Evolutionary conservation across 2,113 vertebrate species (phyloP), one percentile per base, ranked within the genome.

Genomic region (Mesitornis unicolor): DNA sequence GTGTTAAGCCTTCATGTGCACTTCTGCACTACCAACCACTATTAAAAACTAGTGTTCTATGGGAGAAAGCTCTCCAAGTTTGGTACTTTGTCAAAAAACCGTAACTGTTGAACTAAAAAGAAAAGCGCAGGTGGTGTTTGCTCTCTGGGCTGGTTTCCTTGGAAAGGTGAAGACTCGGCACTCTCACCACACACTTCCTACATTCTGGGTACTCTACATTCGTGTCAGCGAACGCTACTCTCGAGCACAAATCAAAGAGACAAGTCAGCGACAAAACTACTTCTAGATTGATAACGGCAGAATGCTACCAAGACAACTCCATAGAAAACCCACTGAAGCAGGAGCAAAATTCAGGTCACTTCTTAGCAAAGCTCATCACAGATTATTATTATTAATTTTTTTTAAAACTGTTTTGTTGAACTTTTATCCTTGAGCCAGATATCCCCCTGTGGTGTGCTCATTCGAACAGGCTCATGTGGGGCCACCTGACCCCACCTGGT

Each of bases 311-410:
- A 96, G 97, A 98, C 95, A 95, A 97, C 92, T 81, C 97, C 97
- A 96, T 79, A 96, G 96, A 97, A 95, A 97, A 95, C 95, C 96
- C 95, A 93, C 90, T 94, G 96, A 97, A 95, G 97, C 87, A 94
- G 96, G 97, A 95, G 97, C 91, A 87, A 97, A 93, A 97, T 89
- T 97, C 97, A 96, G 97, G 97, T 96, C 93, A 92, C 97, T 97
- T 97, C 96, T 87, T 96, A 98, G 97, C 96, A 97, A 96, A 97
- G 97, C 97, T 97, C 97, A 97, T 97, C 96, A 98, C 83, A 54
- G 87, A 95, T 82, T 96, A 77, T 84, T 88, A 50, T 71, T 93
- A 19, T 21, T 20, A 24, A 24, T 38, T 36, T 91, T 77, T 38
- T 86, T 95, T 73, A 8, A 61, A 93, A 92, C 65, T 63, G 4